Evolutionary conservation across 2,113 vertebrate genomes (phyloP).

Genomic region (Mustela lutreola): DNA sequence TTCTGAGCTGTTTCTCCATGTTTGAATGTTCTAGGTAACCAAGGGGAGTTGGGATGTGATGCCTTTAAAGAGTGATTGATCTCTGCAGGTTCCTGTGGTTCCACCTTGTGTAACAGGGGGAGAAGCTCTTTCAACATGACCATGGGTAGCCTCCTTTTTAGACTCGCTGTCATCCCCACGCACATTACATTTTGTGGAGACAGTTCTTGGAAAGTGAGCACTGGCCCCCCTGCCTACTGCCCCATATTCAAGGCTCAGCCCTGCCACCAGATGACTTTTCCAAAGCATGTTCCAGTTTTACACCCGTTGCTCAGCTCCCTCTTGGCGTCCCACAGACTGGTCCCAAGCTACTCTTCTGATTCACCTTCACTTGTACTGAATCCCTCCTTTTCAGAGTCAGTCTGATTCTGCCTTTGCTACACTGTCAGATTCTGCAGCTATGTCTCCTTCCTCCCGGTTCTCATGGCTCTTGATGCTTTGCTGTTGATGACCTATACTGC

Average conservation of each 20-base stretch:
- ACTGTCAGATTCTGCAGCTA: not conserved
- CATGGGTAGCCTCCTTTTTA: not conserved
- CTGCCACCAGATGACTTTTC: not conserved
- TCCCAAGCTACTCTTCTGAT: not conserved
- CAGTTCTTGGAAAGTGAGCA: not conserved
- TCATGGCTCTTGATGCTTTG: not conserved
- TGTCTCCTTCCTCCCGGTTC: not conserved
- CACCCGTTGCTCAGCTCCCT: not conserved
- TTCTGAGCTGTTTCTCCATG: not conserved
- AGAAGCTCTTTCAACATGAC: not conserved
- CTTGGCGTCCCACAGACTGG: not conserved
- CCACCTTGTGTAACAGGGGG: not conserved
- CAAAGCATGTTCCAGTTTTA: not conserved
- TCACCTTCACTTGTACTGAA: not conserved
- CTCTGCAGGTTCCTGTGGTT: not conserved
- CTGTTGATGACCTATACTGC: not conserved
- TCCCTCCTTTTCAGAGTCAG: not conserved
- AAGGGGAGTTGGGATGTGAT: not conserved
- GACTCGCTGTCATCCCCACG: not conserved
- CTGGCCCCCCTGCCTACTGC: not conserved
- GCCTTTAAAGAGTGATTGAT: not conserved
- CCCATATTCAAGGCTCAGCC: not conserved
- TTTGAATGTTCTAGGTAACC: not conserved
- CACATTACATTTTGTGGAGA: not conserved
- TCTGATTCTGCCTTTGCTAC: not conserved